Evolutionary conservation across 2,113 vertebrate species (phyloP), one percentile per base, ranked within the genome.

Genomic region (Narcine bancroftii): DNA sequence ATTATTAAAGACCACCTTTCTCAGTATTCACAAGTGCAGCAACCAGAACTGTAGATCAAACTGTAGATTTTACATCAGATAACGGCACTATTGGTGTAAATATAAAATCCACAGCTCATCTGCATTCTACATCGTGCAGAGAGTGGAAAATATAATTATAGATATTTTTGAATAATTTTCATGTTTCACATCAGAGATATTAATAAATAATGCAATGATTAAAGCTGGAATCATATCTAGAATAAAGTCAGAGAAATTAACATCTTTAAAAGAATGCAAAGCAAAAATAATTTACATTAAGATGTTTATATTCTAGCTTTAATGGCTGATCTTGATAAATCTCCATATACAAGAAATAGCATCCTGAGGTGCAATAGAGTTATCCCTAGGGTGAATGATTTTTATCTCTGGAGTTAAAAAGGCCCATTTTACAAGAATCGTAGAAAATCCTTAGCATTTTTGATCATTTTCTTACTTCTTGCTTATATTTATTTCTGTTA

Each of bases 1-100:
- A 91, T 91, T 91, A 71, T 91, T 71, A 91, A 91, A 91, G 63
- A 91, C 24, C 26, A 89, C 65, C 60, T 65, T 89, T 89, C 69
- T 69, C 89, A 91, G 69, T 69, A 45, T 66, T 91, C 42, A 24
- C 21, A 63, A 91, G 10, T 45, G 89, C 36, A 91, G 65, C 39
- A 91, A 26, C 47, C 47, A 45, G 24, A 47, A 50, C 24, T 85
- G 1, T 60, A n/a, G 33, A 85, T 60, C 29, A n/a, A 85, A 26
- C 26, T n/a, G 1, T n/a, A 15, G 1, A 56, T 60, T 24, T 85
- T 56, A 26, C 36, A 60, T 36, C 21, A 39, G 33, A 15, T 60
- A 60, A 60, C 53, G 56, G 50, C 47, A 83, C 53, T 83, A 26
- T 0, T 29, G 6, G 24, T 85, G n/a, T 56, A 53, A 6, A 56